Evolutionary conservation across 2,797 vertebrate genomes (phyloP).

Genomic region (Diceros bicornis): DNA sequence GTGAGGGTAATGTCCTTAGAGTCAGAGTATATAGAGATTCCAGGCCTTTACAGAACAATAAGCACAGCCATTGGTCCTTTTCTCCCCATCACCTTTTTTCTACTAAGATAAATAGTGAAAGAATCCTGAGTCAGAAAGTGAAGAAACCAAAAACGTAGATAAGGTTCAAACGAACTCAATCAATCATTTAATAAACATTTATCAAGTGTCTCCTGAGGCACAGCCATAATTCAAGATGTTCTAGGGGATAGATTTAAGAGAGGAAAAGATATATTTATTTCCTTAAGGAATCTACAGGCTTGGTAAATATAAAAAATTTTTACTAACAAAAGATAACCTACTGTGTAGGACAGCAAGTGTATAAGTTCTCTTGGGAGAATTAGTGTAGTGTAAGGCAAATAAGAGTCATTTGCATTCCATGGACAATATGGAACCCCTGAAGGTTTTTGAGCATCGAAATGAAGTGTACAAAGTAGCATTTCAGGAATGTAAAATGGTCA

Average conservation of each 20-base stretch:
- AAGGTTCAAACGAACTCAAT: background rate
- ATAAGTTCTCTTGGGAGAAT: background rate
- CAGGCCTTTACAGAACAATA: background rate
- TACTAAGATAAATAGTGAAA: background rate
- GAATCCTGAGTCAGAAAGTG: background rate
- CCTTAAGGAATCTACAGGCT: background rate
- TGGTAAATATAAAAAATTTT: background rate
- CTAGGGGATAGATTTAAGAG: background rate
- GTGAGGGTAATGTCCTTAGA: background rate
- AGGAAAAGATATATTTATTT: background rate
- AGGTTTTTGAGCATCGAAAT: background rate
- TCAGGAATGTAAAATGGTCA: background rate
- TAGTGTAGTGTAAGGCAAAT: background rate
- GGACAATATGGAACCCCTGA: background rate
- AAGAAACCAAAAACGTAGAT: slow-evolving; percentile 14
- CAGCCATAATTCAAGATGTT: slow-evolving; percentile 15
- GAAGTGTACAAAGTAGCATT: background rate
- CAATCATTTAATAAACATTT: slow-evolving; percentile 44
- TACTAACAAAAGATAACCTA: slow-evolving; percentile 1
- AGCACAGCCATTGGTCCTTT: background rate
- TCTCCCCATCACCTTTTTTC: background rate
- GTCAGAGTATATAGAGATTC: background rate
- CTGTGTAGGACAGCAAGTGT: background rate
- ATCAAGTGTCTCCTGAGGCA: background rate
- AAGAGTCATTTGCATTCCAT: background rate